Percentiles rank a stretch among this genome's conserved stretches.
phyloP scores from a whole-genome alignment of 2,797 vertebrate species.

The Hydrolagus colliei region DNA sequence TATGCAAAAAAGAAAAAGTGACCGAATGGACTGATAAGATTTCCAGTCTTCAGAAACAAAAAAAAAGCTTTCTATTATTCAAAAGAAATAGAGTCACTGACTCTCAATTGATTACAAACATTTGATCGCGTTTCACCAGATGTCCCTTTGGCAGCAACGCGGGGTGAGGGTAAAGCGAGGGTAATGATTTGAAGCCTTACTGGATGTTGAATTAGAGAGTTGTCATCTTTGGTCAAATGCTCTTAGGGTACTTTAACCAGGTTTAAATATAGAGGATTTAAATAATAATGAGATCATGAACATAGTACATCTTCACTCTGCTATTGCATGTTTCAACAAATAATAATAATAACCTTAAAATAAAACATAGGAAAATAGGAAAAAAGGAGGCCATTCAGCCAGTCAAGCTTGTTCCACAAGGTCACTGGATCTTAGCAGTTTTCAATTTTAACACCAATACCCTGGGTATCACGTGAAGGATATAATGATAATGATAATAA shows the following conservation, averaged over 20 bases:
- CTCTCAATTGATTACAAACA: conserved; percentile 47
- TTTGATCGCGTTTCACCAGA: conserved; percentile 53
- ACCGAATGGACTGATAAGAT: conserved; percentile 57
- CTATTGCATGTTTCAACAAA: too few relatives aligned
- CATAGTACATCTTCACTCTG: neutral
- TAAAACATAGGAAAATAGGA: too few relatives aligned
- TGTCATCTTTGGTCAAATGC: neutral
- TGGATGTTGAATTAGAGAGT: neutral
- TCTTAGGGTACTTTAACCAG: neutral
- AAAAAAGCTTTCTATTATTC: conserved; percentile 43
- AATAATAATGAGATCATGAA: neutral
- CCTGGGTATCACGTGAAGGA: too few relatives aligned
- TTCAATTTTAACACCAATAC: too few relatives aligned
- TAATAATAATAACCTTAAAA: too few relatives aligned
- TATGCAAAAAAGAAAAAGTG: conserved; percentile 47
- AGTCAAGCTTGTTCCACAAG: too few relatives aligned
- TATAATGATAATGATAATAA: too few relatives aligned
- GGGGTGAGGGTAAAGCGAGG: neutral
- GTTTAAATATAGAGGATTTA: neutral
- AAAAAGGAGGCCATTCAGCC: too few relatives aligned
- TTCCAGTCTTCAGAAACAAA: conserved; percentile 42
- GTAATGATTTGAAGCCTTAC: conserved; percentile 10
- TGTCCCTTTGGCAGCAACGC: conserved; percentile 40
- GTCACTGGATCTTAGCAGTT: too few relatives aligned
- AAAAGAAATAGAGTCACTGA: conserved; percentile 40